phyloP scores from a whole-genome alignment of 2,888 invertebrate genomes.

The Drosophila pseudotakahashii region DNA sequence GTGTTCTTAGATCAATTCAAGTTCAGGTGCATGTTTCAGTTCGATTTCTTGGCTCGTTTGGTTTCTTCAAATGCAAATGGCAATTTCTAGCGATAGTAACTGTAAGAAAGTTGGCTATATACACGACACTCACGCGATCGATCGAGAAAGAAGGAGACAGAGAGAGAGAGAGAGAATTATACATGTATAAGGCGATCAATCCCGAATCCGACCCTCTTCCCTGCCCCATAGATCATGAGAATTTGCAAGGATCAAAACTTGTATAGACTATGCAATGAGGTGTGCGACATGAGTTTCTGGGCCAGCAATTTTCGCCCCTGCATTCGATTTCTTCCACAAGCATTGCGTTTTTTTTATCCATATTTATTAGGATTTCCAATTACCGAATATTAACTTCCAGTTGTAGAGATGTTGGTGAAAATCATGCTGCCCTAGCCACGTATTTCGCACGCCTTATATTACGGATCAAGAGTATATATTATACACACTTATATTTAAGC shows the following conservation, averaged over 20 bases:
- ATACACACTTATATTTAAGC: slow-evolving; percentile 54
- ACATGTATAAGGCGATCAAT: slow-evolving; percentile 25
- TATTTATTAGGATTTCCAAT: slow-evolving; percentile 11
- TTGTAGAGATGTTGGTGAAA: background rate
- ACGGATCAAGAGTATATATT: slow-evolving; percentile 44
- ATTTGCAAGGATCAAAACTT: slow-evolving; percentile 34
- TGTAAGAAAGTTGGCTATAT: slow-evolving; percentile 14
- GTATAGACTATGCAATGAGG: slow-evolving; percentile 36
- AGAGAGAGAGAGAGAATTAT: slow-evolving; percentile 19
- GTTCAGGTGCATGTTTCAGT: slow-evolving; percentile 11
- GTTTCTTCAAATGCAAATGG: slow-evolving; percentile 3
- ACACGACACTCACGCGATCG: slow-evolving; percentile 16
- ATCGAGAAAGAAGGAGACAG: slow-evolving; percentile 3
- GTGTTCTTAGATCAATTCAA: slow-evolving; percentile 26
- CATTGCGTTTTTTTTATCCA: slow-evolving; percentile 5
- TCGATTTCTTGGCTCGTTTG: slow-evolving; percentile 4
- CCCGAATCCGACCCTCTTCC: slow-evolving; percentile 4
- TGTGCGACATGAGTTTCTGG: slow-evolving; percentile 19
- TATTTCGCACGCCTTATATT: slow-evolving; percentile 22
- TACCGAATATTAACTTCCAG: slow-evolving; percentile 2
- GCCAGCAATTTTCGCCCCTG: background rate
- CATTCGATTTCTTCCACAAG: background rate
- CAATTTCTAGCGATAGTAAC: slow-evolving; percentile 24
- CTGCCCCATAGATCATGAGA: slow-evolving; percentile 33
- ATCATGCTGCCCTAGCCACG: background rate